These are phyloP conservation scores for Sacculina carcini DNA, from an alignment of 2,888 invertebrate species.

Conservation along the genomic window DNA sequence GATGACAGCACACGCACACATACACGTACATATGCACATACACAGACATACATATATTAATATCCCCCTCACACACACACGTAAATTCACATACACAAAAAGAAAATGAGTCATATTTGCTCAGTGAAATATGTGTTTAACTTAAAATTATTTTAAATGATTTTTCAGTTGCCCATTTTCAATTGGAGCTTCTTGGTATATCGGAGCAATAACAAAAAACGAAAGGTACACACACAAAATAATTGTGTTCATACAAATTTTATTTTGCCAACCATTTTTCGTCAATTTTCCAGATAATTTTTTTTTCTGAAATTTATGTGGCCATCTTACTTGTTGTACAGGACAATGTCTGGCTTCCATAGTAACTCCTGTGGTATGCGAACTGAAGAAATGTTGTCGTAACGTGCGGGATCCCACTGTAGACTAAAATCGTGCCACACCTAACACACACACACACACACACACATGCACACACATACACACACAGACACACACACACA, in stretches of 20 bases:
- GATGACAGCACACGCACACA: background rate
- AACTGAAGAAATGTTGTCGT: conserved; percentile 51
- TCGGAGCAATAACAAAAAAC: too few species aligned
- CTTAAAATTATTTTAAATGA: too few species aligned
- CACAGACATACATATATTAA: background rate
- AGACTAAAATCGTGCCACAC: conserved; percentile 64
- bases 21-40: background rate
- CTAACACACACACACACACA: conserved; percentile 3
- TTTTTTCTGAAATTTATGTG: too few species aligned
- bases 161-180: too few species aligned
- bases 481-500: background rate
- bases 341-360: conserved; percentile 64
- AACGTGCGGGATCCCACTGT: conserved; percentile 56
- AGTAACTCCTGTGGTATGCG: conserved; percentile 54
- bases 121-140: background rate
- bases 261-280: too few species aligned
- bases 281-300: too few species aligned
- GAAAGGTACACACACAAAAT: too few species aligned
- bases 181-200: too few species aligned
- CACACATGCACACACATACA: background rate
- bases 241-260: too few species aligned
- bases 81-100: background rate
- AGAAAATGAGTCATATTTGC: background rate
- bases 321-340: conserved; percentile 56
- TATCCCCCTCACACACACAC: background rate